A percentile compares a stretch with the other conserved stretches of the same genome.
These are phyloP conservation scores for Didymodactylos carnosus DNA, from an alignment of 2,888 invertebrate species.

Conservation along the genomic window DNA sequence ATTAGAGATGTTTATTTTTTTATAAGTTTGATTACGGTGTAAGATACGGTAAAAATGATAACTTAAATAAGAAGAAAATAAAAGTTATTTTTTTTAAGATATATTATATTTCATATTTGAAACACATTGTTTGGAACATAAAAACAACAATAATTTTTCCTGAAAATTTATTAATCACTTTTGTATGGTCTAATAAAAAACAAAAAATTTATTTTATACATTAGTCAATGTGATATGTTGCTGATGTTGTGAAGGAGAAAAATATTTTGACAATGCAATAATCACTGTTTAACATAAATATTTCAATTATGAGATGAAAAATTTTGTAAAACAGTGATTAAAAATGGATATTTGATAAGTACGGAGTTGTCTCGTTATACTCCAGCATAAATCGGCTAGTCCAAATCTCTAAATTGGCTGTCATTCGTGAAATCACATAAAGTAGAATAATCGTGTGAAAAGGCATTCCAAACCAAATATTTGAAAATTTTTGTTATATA, in stretches of 20 bases:
- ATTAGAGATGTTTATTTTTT: too few species aligned
- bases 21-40: too few species aligned
- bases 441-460: background rate
- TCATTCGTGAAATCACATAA: background rate
- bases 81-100: too few species aligned
- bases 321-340: background rate
- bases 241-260: too few species aligned
- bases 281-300: background rate
- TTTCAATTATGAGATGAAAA: background rate
- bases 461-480: background rate
- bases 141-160: background rate
- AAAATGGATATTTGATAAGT: background rate
- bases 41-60: too few species aligned
- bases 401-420: background rate
- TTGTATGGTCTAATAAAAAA: background rate
- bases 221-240: too few species aligned
- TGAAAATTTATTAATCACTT: background rate
- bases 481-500: background rate
- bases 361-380: background rate
- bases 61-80: too few species aligned
- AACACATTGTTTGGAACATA: background rate
- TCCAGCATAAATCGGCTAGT: background rate
- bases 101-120: too few species aligned
- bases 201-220: too few species aligned
- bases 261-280: too few species aligned